Conservation (phyloP, 2,888 invertebrate species). For the Lordiphosa andalusiaca region DNA sequence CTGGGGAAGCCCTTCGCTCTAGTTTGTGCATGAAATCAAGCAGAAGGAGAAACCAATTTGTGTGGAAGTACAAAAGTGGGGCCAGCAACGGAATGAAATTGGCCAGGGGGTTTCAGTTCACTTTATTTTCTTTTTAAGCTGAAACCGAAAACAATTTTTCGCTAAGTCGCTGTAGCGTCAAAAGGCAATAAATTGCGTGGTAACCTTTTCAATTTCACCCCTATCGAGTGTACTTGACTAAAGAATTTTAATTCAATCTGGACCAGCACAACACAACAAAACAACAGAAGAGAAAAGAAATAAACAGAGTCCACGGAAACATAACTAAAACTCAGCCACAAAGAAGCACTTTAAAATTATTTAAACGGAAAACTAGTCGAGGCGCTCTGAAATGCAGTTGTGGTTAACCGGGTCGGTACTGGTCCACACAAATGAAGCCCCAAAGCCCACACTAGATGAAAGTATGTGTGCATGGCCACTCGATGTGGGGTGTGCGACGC, state of each 20-base stretch:
- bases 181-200: constrained; percentile 53
- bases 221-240: constrained; percentile 8
- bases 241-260: constrained; percentile 37
- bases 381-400: constrained; percentile 17
- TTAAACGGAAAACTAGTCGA: constrained; percentile 57
- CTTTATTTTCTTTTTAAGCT: constrained; percentile 13
- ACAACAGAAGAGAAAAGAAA: neutral
- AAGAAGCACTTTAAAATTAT: constrained; percentile 47
- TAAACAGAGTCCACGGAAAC: constrained; percentile 21
- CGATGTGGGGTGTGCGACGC: constrained; percentile 60
- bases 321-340: constrained; percentile 46
- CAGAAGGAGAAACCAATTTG: constrained; percentile 70
- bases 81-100: constrained; percentile 50
- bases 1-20: constrained; percentile 48
- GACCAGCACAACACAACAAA: constrained; percentile 1
- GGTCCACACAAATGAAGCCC: constrained; percentile 56
- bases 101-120: constrained; percentile 49
- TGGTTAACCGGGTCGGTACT: constrained; percentile 41
- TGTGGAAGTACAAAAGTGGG: constrained; percentile 50
- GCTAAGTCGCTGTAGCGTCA: constrained; percentile 46
- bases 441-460: constrained; percentile 35
- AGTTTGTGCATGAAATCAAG: constrained; percentile 69
- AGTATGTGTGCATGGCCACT: constrained; percentile 44
- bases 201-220: constrained; percentile 49
- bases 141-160: constrained; percentile 50